Evolutionary conservation across 1,140 invertebrate genomes (phyloP), one percentile per base, ranked within the genome.

Genomic region (Phymastichus coffea): DNA sequence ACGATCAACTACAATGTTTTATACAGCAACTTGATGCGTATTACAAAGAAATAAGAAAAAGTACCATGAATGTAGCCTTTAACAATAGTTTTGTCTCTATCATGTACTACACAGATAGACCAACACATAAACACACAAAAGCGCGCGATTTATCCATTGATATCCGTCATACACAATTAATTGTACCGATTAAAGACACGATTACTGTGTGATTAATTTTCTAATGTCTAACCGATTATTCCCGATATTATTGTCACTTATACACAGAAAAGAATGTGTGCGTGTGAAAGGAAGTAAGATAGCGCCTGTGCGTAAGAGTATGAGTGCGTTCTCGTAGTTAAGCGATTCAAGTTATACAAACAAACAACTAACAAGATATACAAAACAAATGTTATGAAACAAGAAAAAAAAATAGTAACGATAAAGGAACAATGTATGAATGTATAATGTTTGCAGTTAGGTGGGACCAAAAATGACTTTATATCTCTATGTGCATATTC

Each of bases 381-480:
- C 41, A 61, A 62, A 61, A 52, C 35, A 58, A 46, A 46, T 14
- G 22, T 54, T 46, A 54, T 55, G 7, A 52, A 52, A 57, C 30
- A 59, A 59, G 37, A 61, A 66, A 63, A 66, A 60, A 61, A 64
- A 52, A 25, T 51, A 58, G 63, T 57, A 58, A n/a, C n/a, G 63
- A 62, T 47, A 53, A 64, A 64, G 62, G 52, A 35, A 56, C 40
- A 56, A 52, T 56, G 51, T 44, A 75, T 75, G 77, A 79, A 76
- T 79, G 78, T 79, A 48, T 51, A 79, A 77, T 71, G 75, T 79
- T 79, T 79, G 77, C 72, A 77, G 75, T 78, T 79, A 79, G 78
- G 77, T 80, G 78, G 78, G 77, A 80, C 78, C 78, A 80, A 80
- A 79, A 79, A 80, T 70, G 72, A 79, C 76, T 79, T 79, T 78